A percentile compares a stretch with the other conserved stretches of the same genome.
These are phyloP conservation scores for Belgica antarctica DNA, from an alignment of 2,888 invertebrate species.

Conservation along the genomic window DNA sequence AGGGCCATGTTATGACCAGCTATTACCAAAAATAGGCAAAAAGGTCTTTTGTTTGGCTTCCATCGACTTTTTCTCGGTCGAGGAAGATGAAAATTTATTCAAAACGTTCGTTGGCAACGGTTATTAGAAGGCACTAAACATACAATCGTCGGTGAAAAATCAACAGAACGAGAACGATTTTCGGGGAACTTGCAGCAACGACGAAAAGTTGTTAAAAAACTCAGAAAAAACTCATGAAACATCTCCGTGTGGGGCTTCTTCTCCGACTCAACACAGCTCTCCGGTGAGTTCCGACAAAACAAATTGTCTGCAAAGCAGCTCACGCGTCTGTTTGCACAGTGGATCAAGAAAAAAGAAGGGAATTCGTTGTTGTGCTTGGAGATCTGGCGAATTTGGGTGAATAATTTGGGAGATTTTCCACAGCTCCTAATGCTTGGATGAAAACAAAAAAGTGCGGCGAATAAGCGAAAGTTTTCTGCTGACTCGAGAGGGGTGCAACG, in stretches of 20 bases:
- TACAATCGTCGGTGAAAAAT: not conserved
- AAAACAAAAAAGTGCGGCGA: not conserved
- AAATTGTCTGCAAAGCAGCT: not conserved
- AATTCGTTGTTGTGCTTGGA: not conserved
- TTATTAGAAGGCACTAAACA: constrained; percentile 10
- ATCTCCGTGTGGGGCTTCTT: constrained; percentile 26
- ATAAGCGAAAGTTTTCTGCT: not conserved
- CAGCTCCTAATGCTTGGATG: not conserved
- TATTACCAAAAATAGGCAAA: constrained; percentile 15
- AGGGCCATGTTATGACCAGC: not conserved
- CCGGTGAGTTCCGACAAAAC: not conserved
- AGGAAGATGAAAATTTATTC: constrained; percentile 3
- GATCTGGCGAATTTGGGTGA: not conserved
- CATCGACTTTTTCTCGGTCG: not conserved
- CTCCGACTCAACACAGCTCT: not conserved
- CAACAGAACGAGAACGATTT: constrained; percentile 10
- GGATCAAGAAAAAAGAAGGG: constrained; percentile 15
- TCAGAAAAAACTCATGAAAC: not conserved
- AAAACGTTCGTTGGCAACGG: not conserved
- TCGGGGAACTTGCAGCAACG: not conserved
- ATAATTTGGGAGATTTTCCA: constrained; percentile 30
- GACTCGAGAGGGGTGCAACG: constrained; percentile 11
- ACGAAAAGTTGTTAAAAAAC: not conserved
- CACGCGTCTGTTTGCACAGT: not conserved
- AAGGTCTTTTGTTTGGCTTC: constrained; percentile 33